Conservation (phyloP, 2,113 vertebrate species). For the Geococcyx californianus region DNA sequence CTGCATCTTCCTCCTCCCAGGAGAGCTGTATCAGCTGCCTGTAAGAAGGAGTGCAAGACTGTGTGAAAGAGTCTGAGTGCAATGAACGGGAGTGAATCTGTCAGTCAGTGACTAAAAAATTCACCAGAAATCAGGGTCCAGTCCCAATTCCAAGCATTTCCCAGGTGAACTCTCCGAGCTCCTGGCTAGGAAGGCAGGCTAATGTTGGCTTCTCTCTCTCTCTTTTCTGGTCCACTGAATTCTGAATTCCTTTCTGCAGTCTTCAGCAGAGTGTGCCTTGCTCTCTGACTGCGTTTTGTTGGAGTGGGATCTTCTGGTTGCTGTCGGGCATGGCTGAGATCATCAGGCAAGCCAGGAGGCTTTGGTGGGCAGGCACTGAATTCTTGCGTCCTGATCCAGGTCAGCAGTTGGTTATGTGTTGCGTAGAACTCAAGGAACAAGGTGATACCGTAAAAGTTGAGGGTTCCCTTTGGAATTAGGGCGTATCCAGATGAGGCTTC, state of each 20-base stretch:
- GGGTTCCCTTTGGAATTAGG: not conserved
- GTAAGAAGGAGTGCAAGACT: not conserved
- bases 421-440: not conserved
- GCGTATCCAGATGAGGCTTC: not conserved
- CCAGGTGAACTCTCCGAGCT: not conserved
- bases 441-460: not conserved
- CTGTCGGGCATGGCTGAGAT: not conserved
- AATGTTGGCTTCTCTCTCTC: not conserved
- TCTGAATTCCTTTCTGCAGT: not conserved
- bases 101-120: not conserved
- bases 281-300: not conserved
- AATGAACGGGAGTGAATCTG: not conserved
- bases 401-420: not conserved
- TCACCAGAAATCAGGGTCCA: not conserved
- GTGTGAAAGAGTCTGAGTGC: not conserved
- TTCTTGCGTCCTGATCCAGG: not conserved
- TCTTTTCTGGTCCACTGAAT: not conserved
- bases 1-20: not conserved
- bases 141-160: not conserved
- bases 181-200: not conserved
- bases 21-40: not conserved
- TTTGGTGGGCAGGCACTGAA: not conserved
- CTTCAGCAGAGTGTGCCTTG: not conserved
- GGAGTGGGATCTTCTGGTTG: not conserved
- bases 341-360: not conserved